Evolutionary conservation across 2,113 vertebrate genomes (phyloP).

Genomic region (Crotalus tigris): DNA sequence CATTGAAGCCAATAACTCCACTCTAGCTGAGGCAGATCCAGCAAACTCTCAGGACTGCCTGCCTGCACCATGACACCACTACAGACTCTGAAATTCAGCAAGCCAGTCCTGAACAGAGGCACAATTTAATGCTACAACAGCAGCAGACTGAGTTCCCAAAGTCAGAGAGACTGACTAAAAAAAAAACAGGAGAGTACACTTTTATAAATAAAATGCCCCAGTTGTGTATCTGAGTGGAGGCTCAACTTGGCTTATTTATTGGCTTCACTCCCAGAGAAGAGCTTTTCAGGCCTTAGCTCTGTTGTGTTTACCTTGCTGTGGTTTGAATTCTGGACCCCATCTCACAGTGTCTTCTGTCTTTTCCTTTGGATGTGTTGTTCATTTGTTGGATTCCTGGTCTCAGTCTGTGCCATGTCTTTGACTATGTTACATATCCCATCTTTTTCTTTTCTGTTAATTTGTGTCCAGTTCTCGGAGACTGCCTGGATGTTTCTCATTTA

Average conservation of each 20-base stretch:
- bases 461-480: neutral
- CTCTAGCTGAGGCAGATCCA: neutral
- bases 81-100: neutral
- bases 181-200: neutral
- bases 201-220: neutral
- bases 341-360: neutral
- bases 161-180: neutral
- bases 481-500: neutral
- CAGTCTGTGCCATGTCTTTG: neutral
- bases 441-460: neutral
- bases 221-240: neutral
- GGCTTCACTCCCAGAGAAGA: neutral
- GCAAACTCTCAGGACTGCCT: neutral
- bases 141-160: neutral
- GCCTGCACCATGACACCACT: neutral
- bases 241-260: neutral
- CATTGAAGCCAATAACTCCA: neutral
- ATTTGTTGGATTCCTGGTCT: neutral
- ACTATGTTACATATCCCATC: neutral
- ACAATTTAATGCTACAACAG: neutral
- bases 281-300: neutral
- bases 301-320: neutral
- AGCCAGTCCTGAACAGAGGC: neutral
- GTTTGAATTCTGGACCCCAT: neutral
- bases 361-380: neutral